Evolutionary conservation across 2,888 invertebrate species (phyloP).

Genomic region (Periphyllus acericola): DNA sequence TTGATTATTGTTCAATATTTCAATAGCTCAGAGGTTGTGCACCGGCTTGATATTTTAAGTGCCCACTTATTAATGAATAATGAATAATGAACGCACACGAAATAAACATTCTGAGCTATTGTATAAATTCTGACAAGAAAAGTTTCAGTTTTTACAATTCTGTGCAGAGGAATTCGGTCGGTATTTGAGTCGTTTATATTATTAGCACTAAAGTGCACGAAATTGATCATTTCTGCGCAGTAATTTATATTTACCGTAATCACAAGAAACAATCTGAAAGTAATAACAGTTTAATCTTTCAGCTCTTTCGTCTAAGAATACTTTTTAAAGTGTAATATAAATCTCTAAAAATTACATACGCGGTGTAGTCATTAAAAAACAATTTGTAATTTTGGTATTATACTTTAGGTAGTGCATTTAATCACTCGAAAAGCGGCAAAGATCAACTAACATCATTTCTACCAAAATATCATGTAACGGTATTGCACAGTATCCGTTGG

Average conservation of each 20-base stretch:
- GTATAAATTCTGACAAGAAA: background rate
- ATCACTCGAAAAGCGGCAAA: background rate
- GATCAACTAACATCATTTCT: background rate
- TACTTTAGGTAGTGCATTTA: background rate
- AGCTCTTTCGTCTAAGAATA: background rate
- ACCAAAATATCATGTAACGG: background rate
- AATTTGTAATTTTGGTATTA: constrained; percentile 37
- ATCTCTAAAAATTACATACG: constrained; percentile 28
- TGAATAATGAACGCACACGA: background rate
- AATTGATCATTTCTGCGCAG: background rate
- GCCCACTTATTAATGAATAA: background rate
- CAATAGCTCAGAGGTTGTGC: background rate
- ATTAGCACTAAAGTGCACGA: background rate
- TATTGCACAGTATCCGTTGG: too few species aligned
- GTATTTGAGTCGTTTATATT: background rate
- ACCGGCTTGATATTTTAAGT: background rate
- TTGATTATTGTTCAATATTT: background rate
- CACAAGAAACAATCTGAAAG: constrained; percentile 5
- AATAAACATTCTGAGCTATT: background rate
- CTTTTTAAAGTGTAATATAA: constrained; percentile 23
- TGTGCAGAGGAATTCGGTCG: background rate
- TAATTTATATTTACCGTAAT: constrained; percentile 8
- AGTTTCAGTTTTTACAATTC: background rate
- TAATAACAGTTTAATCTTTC: background rate
- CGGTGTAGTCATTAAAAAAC: constrained; percentile 42